Base-by-base conservation (phyloP, 2,113 vertebrate genomes). In the Sitta europaea region DNA sequence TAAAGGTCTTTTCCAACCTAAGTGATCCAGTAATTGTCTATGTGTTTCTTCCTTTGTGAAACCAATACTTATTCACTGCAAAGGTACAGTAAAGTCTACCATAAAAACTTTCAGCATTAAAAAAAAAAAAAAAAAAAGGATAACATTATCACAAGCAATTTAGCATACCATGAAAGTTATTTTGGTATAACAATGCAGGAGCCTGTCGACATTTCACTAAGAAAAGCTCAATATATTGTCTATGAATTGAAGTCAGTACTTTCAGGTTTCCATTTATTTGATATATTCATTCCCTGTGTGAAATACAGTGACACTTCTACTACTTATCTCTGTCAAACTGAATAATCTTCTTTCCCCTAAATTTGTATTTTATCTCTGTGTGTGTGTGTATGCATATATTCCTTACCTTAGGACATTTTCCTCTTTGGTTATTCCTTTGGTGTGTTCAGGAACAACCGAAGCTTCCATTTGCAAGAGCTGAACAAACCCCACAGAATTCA, bases 401-500 rank as follows among this genome's bases (percentile, higher is more conserved):
- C 48, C 83, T 94, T 95, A 94, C 78, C 81, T 96, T 38, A 65
- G 71, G 11, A 40, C 66, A 27, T 16, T 21, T 74, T 36, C 48
- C 61, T 28, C 50, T 81, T 71, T 40, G 28, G 43, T 59, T 74
- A 50, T 40, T 71, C 62, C 48, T 80, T 85, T 58, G 66, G 74
- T 61, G 25, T 42, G 24, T 77, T 76, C 95, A 94, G 91, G 61
- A 88, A 87, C 59, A 84, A 97, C 59, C 2, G 5, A 55, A 92
- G 97, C 72, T 87, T 96, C 96, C 93, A 89, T 72, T 97, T 12
- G 2, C 70, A 92, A 88, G 95, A 90, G 86, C 76, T 61, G 91
- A 95, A 81, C 63, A 91, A 96, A 85, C 90, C 83, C 71, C 50
- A 90, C 58, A 82, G 92, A 95, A 96, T 92, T 96, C 96, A 74